Base-by-base conservation (phyloP, 2,113 vertebrate genomes). In the Alexandromys fortis region DNA sequence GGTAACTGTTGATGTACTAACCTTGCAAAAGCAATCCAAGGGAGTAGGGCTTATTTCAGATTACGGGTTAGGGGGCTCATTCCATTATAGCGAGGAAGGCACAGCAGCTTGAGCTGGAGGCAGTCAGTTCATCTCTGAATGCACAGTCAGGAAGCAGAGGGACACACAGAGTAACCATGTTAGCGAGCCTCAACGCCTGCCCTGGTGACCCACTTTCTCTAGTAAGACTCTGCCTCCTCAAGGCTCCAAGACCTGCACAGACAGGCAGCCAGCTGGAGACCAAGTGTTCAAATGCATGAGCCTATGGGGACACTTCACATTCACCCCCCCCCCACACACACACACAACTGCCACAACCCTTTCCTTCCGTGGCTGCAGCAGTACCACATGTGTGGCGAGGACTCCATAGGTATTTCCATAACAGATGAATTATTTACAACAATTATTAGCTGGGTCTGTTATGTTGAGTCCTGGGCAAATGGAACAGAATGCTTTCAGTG, bases 341-440 rank as follows among this genome's bases (percentile, higher is more conserved):
- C 45, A 45, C 45, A 19, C 55, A 58, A 55, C 52, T 30, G 3
- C 28, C 30, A 61, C 16, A 14, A 4, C 12, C 26, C 4, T 35
- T 33, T 75, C 35, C 9, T 47, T 7, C 70, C 47, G 65, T 63
- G 55, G 65, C 61, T 45, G 3, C 77, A 1, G 3, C 8, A 21
- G 61, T 8, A 70, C 61, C 67, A 13, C 0, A 47, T 2, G 5
- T 2, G 0, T 0, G 24, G 33, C 0, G 0, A 88, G 58, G 30
- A 28, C 49, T 92, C 61, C 61, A 17, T 42, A 47, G 73, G 68
- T 73, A 49, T 75, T 86, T 72, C 65, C 73, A 61, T 47, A 70
- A 94, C 68, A 76, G 76, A 75, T 47, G 78, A 88, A 61, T 96
- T 83, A 72, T 35, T 58, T 35, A 58, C 22, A 63, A 35, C 42